Conservation (phyloP, 2,888 invertebrate genomes). For the Macaria liturata region DNA sequence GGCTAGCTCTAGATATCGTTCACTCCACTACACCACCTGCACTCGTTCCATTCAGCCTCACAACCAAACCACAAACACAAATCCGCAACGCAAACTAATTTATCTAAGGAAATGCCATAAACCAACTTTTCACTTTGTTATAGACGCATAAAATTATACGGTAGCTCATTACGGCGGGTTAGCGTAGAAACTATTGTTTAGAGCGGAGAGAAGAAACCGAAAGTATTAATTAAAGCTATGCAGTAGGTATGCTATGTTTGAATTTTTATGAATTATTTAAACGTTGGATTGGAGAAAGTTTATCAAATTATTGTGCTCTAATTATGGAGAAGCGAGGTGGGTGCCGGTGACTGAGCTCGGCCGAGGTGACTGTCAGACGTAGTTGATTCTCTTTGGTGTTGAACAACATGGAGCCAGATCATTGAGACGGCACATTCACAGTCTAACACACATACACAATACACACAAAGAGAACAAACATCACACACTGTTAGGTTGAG, state of each 20-base stretch:
- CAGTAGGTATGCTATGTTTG: conserved; percentile 50
- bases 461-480: conserved; percentile 13
- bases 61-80: neutral
- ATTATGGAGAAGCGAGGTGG: conserved; percentile 63
- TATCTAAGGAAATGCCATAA: conserved; percentile 8
- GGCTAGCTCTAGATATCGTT: neutral
- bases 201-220: conserved; percentile 57
- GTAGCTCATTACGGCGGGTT: conserved; percentile 22
- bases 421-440: conserved; percentile 30
- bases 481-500: conserved; percentile 6
- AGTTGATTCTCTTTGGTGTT: neutral
- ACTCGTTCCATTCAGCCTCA: neutral
- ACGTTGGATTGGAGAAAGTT: conserved; percentile 66
- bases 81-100: neutral
- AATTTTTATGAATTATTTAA: conserved; percentile 65
- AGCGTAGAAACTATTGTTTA: conserved; percentile 43
- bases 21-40: neutral
- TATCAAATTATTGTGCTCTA: conserved; percentile 74
- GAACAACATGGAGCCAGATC: conserved; percentile 4
- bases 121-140: conserved; percentile 23
- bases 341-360: conserved; percentile 55
- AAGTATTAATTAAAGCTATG: conserved; percentile 61
- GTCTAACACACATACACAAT: conserved; percentile 29
- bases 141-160: conserved; percentile 22
- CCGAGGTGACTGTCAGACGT: conserved; percentile 15